Percentiles rank a stretch among this genome's conserved stretches.
These are phyloP conservation scores for Uloborus diversus DNA, from an alignment of 1,140 invertebrate genomes.

Conservation along the genomic window DNA sequence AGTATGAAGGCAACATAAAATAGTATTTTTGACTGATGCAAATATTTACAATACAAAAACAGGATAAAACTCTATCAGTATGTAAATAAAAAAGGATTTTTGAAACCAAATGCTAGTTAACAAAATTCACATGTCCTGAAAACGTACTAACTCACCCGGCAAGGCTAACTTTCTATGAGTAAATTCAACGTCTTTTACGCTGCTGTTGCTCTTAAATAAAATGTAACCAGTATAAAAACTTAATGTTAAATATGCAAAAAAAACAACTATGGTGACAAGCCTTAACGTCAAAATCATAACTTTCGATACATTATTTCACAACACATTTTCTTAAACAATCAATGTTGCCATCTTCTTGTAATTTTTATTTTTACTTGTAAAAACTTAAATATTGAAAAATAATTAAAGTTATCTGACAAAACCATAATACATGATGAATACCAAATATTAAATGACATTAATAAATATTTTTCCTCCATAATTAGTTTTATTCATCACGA, in stretches of 20 bases:
- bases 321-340: too few relatives aligned
- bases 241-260: slow-evolving; percentile 61
- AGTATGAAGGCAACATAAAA: not conserved
- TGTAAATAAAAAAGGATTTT: not conserved
- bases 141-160: slow-evolving; percentile 32
- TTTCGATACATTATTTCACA: too few relatives aligned
- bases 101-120: not conserved
- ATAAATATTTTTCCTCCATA: too few relatives aligned
- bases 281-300: too few relatives aligned
- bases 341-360: too few relatives aligned
- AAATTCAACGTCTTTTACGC: slow-evolving; percentile 17
- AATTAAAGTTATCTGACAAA: too few relatives aligned
- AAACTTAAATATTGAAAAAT: too few relatives aligned
- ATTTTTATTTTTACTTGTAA: too few relatives aligned
- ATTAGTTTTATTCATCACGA: too few relatives aligned
- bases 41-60: not conserved
- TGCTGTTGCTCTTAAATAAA: slow-evolving; percentile 59
- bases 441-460: too few relatives aligned
- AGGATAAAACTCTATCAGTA: not conserved
- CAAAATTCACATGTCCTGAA: too few relatives aligned
- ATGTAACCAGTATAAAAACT: slow-evolving; percentile 65
- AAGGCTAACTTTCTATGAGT: slow-evolving; percentile 27
- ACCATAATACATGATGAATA: too few relatives aligned
- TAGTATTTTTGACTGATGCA: not conserved
- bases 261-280: slow-evolving; percentile 40